Base-by-base conservation (phyloP, 2,888 invertebrate genomes). In the Brachycybe producta region DNA sequence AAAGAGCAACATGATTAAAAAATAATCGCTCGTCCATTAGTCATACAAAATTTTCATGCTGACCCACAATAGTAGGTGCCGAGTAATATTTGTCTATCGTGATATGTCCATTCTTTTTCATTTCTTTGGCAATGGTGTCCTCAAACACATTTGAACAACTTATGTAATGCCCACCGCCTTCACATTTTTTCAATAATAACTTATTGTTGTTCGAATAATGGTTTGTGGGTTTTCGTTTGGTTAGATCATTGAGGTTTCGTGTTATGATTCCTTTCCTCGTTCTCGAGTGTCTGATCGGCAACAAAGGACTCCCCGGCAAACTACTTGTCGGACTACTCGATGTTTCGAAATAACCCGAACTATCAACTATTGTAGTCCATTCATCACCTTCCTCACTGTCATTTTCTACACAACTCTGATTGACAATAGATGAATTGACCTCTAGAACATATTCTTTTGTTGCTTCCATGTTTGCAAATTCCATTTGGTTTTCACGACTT, bases 11-110 rank as follows among this genome's bases (percentile, higher is more conserved):
- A n/a, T n/a, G n/a, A n/a, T n/a, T n/a, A n/a, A n/a, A n/a, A n/a
- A n/a, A n/a, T n/a, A n/a, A n/a, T n/a, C n/a, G n/a, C n/a, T n/a
- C n/a, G n/a, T n/a, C n/a, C n/a, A n/a, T n/a, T n/a, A n/a, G n/a
- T 35, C 17, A 45, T 13, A 45, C 45, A 32, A 51, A 46, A 41
- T 40, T 51, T 34, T 53, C 53, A 19, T 51, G 26, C 8, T 48
- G 41, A 8, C 34, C 40, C 24, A 75, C 69, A 27, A 77, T 76
- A n/a, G 68, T 73, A 1, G 77, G 77, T 2, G 76, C 77, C 0
- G 77, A 77, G 61, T 75, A 70, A 57, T 74, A 74, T 41, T 65
- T 45, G 39, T 53, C 49, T 1, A 8, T 39, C 11, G 23, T 24
- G 26, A 49, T 19, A 30, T 42, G 44, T 21, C 44, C 32, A 2